Base-by-base conservation (phyloP, 2,888 invertebrate genomes). In the Biston betularia region DNA sequence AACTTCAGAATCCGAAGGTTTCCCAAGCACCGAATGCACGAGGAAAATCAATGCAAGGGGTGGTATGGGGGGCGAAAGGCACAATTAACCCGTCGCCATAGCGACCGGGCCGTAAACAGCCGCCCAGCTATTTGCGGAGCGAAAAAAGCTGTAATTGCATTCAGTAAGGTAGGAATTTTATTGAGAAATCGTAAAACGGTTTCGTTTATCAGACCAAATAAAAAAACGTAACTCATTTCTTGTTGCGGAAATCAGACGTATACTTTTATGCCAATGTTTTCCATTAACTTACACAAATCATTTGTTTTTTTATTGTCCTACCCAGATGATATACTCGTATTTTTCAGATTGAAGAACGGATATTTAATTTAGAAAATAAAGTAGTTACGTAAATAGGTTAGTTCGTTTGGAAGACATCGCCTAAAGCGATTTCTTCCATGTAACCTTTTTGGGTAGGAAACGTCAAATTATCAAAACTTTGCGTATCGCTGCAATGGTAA, bases 11-110 rank as follows among this genome's bases (percentile, higher is more conserved):
- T n/a, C 14, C 55, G 58, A 61, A 50, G 34, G 54, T 56, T 54
- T 57, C 45, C 54, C 57, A 40, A 49, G 45, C 54, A 40, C 33
- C 54, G 34, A 65, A 61, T 65, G 65, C 65, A 69, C 45, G 53
- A 54, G 57, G 52, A 65, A 66, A 69, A 69, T 69, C 69, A 63
- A 69, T 69, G 63, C 63, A 57, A 11, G 50, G 46, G 59, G 59
- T 48, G 14, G 60, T 10, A 38, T 12, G 34, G 42, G 52, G 54
- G 59, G 53, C 24, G 3, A 40, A 42, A 52, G 63, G 54, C 57
- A 64, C 64, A 69, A 69, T 69, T 69, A 69, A 70, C 48, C 48
- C 8, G 72, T 70, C 40, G 40, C 70, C 67, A 70, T 69, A 57
- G 52, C 68, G 55, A 72, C 72, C 44, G 24, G 35, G 49, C 54